Conservation (phyloP, 1,140 invertebrate genomes). For the Triops cancriformis region DNA sequence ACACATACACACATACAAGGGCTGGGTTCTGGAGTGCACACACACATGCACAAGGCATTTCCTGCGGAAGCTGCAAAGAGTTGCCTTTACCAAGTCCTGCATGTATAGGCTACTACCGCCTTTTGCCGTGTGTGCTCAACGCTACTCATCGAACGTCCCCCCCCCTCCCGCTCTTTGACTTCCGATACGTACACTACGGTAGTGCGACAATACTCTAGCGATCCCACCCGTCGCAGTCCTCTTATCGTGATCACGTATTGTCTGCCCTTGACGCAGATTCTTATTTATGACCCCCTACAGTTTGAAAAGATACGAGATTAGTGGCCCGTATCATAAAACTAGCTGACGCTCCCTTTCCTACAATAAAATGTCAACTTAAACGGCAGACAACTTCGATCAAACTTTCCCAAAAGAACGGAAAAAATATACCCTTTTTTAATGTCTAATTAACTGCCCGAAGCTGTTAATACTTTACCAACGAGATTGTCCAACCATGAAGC, state of each 20-base stretch:
- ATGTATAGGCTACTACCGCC: too few relatives aligned
- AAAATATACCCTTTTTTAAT: too few relatives aligned
- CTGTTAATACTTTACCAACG: neutral
- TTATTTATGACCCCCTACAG: neutral
- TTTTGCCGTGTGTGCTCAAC: neutral
- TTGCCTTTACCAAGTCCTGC: neutral
- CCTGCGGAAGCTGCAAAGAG: neutral
- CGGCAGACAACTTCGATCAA: too few relatives aligned
- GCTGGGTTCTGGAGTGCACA: neutral
- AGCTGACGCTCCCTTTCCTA: neutral
- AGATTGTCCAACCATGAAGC: neutral
- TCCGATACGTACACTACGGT: neutral
- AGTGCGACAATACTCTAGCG: too few relatives aligned
- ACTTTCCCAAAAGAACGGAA: too few relatives aligned
- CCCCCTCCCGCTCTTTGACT: neutral
- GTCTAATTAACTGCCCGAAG: neutral
- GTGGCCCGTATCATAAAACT: neutral
- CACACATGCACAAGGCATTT: neutral
- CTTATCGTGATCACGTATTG: neutral
- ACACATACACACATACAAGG: neutral
- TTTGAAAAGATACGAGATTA: neutral
- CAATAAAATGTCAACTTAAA: neutral
- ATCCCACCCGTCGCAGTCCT: too few relatives aligned
- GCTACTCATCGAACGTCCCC: too few relatives aligned
- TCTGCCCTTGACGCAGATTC: neutral